phyloP scores from a whole-genome alignment of 1,140 invertebrate genomes.

The Trinorchestia longiramus region DNA sequence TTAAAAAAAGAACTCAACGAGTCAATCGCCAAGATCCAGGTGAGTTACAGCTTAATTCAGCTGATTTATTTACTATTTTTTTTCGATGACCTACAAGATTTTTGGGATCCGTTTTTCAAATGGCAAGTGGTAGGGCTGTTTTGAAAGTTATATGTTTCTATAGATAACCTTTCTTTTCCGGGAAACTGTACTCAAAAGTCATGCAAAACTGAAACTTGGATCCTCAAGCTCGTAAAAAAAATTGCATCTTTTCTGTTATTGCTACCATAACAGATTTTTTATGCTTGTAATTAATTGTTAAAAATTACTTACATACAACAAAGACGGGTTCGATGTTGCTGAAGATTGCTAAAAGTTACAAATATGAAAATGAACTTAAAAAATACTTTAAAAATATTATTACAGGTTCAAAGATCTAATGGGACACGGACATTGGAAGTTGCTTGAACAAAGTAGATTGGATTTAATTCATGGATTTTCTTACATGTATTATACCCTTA shows the following conservation, averaged over 20 bases:
- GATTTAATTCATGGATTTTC: neutral
- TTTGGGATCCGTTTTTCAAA: neutral
- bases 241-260: neutral
- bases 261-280: too few relatives aligned
- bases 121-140: neutral
- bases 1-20: slow-evolving; percentile 85
- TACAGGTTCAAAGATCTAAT: neutral
- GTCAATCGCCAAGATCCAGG: slow-evolving; percentile 80
- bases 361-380: neutral
- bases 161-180: neutral
- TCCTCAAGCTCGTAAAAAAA: neutral
- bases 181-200: neutral
- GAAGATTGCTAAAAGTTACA: neutral
- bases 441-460: neutral
- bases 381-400: neutral
- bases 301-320: neutral
- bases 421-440: neutral
- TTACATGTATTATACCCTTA: too few relatives aligned
- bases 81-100: neutral
- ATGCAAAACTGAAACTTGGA: neutral
- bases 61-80: neutral
- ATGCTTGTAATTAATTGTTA: neutral
- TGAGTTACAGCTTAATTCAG: slow-evolving; percentile 66
- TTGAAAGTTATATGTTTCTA: neutral
- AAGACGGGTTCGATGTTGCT: neutral